Base-by-base conservation (phyloP, 2,888 invertebrate species). In the Mantis religiosa region DNA sequence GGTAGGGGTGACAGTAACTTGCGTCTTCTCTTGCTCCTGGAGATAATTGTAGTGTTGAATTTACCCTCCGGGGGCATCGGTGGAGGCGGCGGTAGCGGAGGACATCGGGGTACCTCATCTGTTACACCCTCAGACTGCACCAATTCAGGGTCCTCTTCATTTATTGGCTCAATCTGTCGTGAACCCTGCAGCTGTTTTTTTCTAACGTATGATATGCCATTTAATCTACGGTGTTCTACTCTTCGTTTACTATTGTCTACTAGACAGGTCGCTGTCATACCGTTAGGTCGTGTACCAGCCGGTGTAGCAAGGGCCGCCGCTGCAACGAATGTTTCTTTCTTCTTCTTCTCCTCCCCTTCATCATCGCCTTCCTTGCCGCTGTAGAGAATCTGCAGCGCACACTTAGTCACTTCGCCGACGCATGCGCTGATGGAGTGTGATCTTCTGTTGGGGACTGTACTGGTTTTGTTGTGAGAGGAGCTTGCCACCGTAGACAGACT, bases 381-480 rank as follows among this genome's bases (percentile, higher is more conserved):
- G 84, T 90, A 90, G 27, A 91, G 88, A 25, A 91, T 90, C 84
- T 90, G 89, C 88, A 91, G 85, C 6, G 91, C 91, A 87, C 91
- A 91, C 84, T 89, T 89, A 6, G 91, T 91, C 84, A 89, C 91
- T 88, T 91, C 90, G 83, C 90, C 71, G 82, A 91, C 91, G 83
- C 91, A 91, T 84, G 91, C 90, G 83, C 89, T 90, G 71, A 91
- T 89, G 28, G 91, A 90, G 47, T 90, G 90, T 34, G 90, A 89
- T n/a, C 88, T 54, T 4, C 88, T 28, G 34, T 83, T 28, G 28
- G 15, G n/a, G 28, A 34, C 84, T 83, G 1, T 28, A 34, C 54
- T 3, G 20, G 54, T 71, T 71, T 20, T 71, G 54, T 6, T 71
- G 54, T 15, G 54, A 25, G 88, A 30, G 4, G 83, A n/a, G 3